phyloP scores from a whole-genome alignment of 2,113 vertebrate genomes.

The Oxyura jamaicensis region DNA sequence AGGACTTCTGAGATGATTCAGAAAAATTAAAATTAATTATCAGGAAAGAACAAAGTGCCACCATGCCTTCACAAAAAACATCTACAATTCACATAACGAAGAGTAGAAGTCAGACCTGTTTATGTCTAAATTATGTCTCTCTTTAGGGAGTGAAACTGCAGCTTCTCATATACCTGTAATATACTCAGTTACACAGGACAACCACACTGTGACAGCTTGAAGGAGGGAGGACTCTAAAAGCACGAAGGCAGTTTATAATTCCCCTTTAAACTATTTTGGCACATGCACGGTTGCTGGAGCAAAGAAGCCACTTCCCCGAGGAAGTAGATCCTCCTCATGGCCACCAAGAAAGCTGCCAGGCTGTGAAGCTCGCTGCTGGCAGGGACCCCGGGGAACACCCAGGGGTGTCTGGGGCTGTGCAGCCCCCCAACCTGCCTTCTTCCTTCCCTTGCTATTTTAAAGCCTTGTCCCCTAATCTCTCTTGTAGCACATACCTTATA shows the following conservation, averaged over 20 bases:
- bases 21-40: slow-evolving; percentile 5
- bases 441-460: neutral
- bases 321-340: neutral
- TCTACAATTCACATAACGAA: neutral
- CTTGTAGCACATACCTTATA: neutral
- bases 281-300: neutral
- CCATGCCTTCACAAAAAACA: slow-evolving; percentile 1
- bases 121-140: neutral
- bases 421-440: neutral
- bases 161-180: neutral
- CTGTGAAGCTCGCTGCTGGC: too few relatives aligned
- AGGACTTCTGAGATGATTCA: slow-evolving; percentile 5
- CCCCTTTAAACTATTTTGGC: neutral
- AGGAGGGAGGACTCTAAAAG: slow-evolving; percentile 33
- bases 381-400: too few relatives aligned
- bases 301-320: neutral
- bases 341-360: too few relatives aligned
- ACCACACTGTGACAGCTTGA: slow-evolving; percentile 15
- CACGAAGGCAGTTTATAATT: slow-evolving; percentile 9
- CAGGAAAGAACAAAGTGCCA: neutral
- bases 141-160: neutral
- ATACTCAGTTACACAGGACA: neutral
- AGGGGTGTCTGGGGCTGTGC: neutral
- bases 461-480: neutral
- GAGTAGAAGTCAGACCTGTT: neutral